A percentile compares a stretch with the other conserved stretches of the same genome.
Conservation (phyloP, 2,888 invertebrate species). For the Agrotis segetum region DNA sequence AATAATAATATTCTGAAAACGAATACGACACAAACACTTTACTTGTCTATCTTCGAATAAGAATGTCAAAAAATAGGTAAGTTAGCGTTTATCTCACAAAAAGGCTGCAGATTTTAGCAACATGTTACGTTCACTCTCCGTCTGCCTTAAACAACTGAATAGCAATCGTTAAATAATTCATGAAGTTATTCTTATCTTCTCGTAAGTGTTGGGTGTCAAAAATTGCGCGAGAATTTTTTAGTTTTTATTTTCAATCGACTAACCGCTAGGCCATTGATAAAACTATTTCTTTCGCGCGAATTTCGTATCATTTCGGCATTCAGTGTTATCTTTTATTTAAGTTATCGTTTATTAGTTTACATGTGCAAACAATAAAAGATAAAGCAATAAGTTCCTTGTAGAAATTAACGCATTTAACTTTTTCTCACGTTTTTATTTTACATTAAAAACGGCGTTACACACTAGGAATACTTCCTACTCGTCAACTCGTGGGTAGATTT, state of each 20-base stretch:
- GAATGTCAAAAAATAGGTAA: not conserved
- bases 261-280: no score
- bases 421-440: no score
- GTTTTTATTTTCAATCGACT: no score
- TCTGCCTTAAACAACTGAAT: slow-evolving; percentile 8
- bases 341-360: no score
- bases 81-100: slow-evolving; percentile 21
- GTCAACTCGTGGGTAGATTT: no score
- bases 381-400: slow-evolving; percentile 1
- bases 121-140: slow-evolving; percentile 12
- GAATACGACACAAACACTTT: not conserved
- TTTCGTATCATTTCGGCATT: no score
- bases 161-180: slow-evolving; percentile 14
- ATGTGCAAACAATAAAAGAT: not conserved
- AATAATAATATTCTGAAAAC: slow-evolving; percentile 19
- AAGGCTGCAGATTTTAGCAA: slow-evolving; percentile 8
- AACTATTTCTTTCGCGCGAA: no score
- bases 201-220: slow-evolving; percentile 6
- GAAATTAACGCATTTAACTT: not conserved
- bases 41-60: no score
- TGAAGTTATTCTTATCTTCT: slow-evolving; percentile 33
- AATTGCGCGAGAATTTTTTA: not conserved
- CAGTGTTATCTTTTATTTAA: no score
- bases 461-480: no score
- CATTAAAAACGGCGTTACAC: no score